Evolutionary conservation across 1,140 invertebrate genomes (phyloP).

Genomic region (Nephila pilipes): DNA sequence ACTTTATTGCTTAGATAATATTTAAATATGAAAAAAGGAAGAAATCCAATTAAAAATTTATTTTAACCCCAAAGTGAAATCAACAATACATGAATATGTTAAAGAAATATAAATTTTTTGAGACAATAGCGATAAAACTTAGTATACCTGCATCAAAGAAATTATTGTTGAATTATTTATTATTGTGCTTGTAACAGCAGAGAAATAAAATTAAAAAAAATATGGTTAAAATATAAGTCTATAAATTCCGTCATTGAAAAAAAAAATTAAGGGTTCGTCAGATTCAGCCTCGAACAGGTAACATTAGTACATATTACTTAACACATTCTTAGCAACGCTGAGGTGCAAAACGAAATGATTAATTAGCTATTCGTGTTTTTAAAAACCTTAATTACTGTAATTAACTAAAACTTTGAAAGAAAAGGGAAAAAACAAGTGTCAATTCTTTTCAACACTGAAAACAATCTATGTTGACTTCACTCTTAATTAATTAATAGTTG

Average conservation of each 20-base stretch:
- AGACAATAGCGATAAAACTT: too few species aligned
- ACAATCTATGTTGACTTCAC: not conserved
- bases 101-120: too few species aligned
- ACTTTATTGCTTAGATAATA: too few species aligned
- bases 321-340: not conserved
- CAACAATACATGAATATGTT: too few species aligned
- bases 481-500: conserved; percentile 32
- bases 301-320: conserved; percentile 1
- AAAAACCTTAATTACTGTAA: conserved; percentile 34
- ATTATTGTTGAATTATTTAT: too few species aligned
- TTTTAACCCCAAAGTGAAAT: too few species aligned
- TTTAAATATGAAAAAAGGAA: too few species aligned
- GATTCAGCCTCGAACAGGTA: not conserved
- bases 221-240: too few species aligned
- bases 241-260: not conserved
- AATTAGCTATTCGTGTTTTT: conserved; percentile 23
- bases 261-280: not conserved
- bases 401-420: conserved; percentile 22
- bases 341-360: conserved; percentile 21
- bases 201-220: too few species aligned
- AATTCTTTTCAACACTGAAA: not conserved
- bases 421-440: not conserved
- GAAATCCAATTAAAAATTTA: too few species aligned
- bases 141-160: too few species aligned
- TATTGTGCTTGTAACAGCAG: too few species aligned